Evolutionary conservation across 2,797 vertebrate genomes (phyloP).

Genomic region (Urophycis tenuis): DNA sequence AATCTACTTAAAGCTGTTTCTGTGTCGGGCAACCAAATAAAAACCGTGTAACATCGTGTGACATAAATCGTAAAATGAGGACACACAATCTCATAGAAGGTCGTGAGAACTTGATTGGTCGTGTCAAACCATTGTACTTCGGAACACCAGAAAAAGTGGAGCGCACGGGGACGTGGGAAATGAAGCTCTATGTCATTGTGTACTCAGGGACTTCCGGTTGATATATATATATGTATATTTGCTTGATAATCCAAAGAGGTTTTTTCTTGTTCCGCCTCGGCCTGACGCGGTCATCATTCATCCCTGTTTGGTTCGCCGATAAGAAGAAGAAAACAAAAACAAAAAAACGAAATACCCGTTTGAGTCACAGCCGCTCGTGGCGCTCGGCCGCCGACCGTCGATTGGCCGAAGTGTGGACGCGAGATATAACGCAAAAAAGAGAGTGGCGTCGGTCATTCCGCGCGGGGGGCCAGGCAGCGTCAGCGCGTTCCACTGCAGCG

Average conservation of each 20-base stretch:
- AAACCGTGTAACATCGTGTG: slow-evolving; percentile 44
- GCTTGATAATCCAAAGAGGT: slow-evolving; percentile 55
- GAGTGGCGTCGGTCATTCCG: neutral
- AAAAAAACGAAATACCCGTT: slow-evolving; percentile 65
- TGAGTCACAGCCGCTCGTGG: slow-evolving; percentile 53
- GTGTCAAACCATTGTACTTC: slow-evolving; percentile 51
- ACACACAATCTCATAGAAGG: slow-evolving; percentile 63
- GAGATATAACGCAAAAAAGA: neutral
- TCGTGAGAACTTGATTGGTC: slow-evolving; percentile 46
- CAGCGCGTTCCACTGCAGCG: slow-evolving; percentile 20
- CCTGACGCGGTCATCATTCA: slow-evolving; percentile 49
- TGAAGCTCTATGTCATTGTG: slow-evolving; percentile 38
- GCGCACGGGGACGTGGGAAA: slow-evolving; percentile 47
- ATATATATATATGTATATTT: slow-evolving; percentile 56
- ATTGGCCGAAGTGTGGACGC: neutral
- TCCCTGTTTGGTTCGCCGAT: slow-evolving; percentile 61
- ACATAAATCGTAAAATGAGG: slow-evolving; percentile 32
- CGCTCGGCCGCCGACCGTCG: slow-evolving; percentile 39
- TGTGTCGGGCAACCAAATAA: slow-evolving; percentile 30
- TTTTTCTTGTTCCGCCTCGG: slow-evolving; percentile 55
- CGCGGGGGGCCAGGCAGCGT: slow-evolving; percentile 41
- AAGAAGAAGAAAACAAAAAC: too few relatives aligned
- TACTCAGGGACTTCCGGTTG: slow-evolving; percentile 44
- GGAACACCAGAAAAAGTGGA: slow-evolving; percentile 45
- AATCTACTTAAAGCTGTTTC: neutral